Conservation (phyloP, 2,797 vertebrate genomes). For the Pagetopsis macropterus region DNA sequence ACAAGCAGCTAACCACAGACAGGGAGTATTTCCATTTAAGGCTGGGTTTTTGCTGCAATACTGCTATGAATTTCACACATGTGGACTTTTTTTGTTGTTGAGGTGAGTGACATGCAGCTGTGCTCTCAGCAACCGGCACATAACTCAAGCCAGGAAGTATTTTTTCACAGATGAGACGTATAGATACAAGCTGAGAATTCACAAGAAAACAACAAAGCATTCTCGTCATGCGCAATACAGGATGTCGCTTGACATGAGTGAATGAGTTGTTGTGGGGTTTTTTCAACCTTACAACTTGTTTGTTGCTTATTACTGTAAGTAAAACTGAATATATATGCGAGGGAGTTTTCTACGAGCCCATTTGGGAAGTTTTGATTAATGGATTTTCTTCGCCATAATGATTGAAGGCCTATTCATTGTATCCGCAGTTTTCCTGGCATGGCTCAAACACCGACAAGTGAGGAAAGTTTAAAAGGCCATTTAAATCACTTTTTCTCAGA, state of each 20-base stretch:
- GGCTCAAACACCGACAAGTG: constrained; percentile 3
- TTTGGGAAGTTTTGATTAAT: constrained; percentile 32
- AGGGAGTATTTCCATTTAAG: constrained; percentile 69
- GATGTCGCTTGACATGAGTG: constrained; percentile 24
- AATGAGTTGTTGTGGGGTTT: constrained; percentile 2
- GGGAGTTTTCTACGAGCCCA: constrained; percentile 2
- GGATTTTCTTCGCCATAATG: constrained; percentile 37
- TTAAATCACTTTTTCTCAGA: constrained; percentile 10
- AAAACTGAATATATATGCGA: not conserved
- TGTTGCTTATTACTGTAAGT: constrained; percentile 1
- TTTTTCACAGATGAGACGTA: constrained; percentile 3
- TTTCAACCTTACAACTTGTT: not conserved
- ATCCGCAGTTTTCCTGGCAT: constrained; percentile 43
- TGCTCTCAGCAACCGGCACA: constrained; percentile 23
- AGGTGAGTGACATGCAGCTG: constrained; percentile 45
- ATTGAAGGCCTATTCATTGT: constrained; percentile 49
- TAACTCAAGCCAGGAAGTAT: constrained; percentile 25
- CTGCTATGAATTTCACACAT: constrained; percentile 20
- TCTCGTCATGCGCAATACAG: constrained; percentile 8
- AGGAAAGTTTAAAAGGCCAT: constrained; percentile 27
- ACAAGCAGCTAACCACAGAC: constrained; percentile 40
- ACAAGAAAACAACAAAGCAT: constrained; percentile 28
- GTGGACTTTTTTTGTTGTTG: not conserved
- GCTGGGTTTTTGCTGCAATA: constrained; percentile 24
- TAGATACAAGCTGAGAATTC: constrained; percentile 24